Evolutionary conservation across 30 jellyfish, hydroid and myxozoan species (phyloP).

Genomic region (Turritopsis dohrnii): DNA sequence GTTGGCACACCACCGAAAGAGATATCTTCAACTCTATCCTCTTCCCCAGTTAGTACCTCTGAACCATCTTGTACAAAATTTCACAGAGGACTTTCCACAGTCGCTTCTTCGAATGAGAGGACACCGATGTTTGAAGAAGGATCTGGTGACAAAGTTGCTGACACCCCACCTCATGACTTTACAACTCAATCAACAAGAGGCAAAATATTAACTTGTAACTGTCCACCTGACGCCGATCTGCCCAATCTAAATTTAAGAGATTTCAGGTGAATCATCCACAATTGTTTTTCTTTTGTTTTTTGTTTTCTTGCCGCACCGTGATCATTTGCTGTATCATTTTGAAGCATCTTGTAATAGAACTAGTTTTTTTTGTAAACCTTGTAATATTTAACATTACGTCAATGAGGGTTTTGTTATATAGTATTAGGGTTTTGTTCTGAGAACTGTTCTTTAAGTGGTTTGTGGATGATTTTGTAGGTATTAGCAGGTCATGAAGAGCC

Average conservation of each 20-base stretch:
- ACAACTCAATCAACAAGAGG: constrained; percentile 10
- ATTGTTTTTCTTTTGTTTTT: too few species aligned
- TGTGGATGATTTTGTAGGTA: too few species aligned
- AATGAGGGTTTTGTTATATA: too few species aligned
- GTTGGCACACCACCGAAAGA: constrained; percentile 29
- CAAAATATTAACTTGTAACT: constrained; percentile 58
- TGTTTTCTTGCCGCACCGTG: too few species aligned
- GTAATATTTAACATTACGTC: too few species aligned
- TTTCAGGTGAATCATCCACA: constrained; percentile 59
- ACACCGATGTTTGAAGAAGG: constrained; percentile 28
- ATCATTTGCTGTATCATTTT: too few species aligned
- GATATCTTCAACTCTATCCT: background rate
- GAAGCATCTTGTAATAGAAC: too few species aligned
- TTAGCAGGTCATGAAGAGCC: too few species aligned
- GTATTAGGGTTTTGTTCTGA: too few species aligned
- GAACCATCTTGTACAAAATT: background rate
- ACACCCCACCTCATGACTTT: constrained; percentile 12
- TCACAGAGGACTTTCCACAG: background rate
- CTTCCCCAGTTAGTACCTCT: background rate
- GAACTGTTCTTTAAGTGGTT: background rate
- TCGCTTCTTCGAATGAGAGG: background rate
- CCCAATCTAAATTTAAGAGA: constrained; percentile 75
- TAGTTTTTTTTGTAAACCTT: too few species aligned
- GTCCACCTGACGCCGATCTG: constrained; percentile 98
- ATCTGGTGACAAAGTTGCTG: background rate